A percentile compares a stretch with the other conserved stretches of the same genome.
Evolutionary conservation across 2,888 invertebrate species (phyloP).

Genomic region (Pammene aurita): DNA sequence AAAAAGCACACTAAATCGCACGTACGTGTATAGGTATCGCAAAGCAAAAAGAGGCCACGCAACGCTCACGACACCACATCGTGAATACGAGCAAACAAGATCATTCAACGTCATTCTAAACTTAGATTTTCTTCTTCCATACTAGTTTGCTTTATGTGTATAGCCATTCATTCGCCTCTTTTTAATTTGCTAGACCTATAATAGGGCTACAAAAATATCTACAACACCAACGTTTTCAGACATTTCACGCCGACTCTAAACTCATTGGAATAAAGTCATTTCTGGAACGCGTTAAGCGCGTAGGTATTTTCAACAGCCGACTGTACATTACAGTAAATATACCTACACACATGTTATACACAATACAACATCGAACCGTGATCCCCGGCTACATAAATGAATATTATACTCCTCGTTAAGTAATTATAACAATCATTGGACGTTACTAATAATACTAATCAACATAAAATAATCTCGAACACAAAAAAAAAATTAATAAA

Average conservation of each 20-base stretch:
- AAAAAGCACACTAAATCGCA: constrained; percentile 20
- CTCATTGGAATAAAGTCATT: neutral
- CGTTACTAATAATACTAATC: constrained; percentile 39
- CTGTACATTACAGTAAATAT: neutral
- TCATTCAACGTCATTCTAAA: neutral
- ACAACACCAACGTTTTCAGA: neutral
- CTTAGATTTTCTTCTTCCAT: neutral
- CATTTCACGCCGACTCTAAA: neutral
- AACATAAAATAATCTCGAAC: constrained; percentile 41
- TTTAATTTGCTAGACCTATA: neutral
- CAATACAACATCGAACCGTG: constrained; percentile 22
- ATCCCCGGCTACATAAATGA: constrained; percentile 28
- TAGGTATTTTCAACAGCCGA: neutral
- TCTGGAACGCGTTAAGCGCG: neutral
- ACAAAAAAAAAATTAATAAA: constrained; percentile 35
- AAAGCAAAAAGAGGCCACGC: neutral
- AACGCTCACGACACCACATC: neutral
- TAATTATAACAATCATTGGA: constrained; percentile 26
- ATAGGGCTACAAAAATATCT: neutral
- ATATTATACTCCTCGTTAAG: constrained; percentile 19
- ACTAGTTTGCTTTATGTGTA: neutral
- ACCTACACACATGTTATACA: neutral
- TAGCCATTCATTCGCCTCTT: neutral
- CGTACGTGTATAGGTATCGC: neutral
- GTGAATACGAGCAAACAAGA: neutral